Conservation (phyloP, 30 jellyfish, hydroid and myxozoan genomes). For the Chironex yamaguchii region DNA sequence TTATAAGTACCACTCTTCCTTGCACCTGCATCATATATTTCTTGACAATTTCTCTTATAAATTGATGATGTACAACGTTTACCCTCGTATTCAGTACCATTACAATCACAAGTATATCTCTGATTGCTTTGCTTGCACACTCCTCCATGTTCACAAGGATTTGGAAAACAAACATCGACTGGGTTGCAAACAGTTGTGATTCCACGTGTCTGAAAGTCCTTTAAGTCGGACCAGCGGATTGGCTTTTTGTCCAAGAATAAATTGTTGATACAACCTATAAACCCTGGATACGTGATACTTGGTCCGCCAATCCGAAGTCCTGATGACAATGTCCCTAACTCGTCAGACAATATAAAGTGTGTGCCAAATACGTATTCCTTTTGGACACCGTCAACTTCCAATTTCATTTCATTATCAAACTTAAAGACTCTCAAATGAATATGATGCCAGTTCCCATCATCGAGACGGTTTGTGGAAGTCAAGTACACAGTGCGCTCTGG, state of each 20-base stretch:
- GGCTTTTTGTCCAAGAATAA: slow-evolving; percentile 50
- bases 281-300: slow-evolving; percentile 80
- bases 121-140: slow-evolving; percentile 79
- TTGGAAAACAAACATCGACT: slow-evolving; percentile 87
- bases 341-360: slow-evolving; percentile 69
- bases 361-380: slow-evolving; percentile 44
- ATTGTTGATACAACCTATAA: slow-evolving; percentile 79
- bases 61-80: slow-evolving; percentile 58
- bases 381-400: slow-evolving; percentile 54
- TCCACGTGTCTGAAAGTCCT: slow-evolving; percentile 41
- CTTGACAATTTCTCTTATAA: slow-evolving; percentile 78
- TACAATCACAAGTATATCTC: slow-evolving; percentile 72
- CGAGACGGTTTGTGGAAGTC: slow-evolving; percentile 43
- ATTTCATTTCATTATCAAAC: slow-evolving; percentile 36
- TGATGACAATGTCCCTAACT: slow-evolving; percentile 62
- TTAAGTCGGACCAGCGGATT: slow-evolving; percentile 34
- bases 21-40: slow-evolving; percentile 68
- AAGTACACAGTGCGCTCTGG: slow-evolving; percentile 55
- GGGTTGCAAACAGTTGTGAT: slow-evolving; percentile 70
- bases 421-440: slow-evolving; percentile 57
- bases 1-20: slow-evolving; percentile 61
- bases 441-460: slow-evolving; percentile 94
- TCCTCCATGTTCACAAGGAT: slow-evolving; percentile 83
- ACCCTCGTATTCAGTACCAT: slow-evolving; percentile 61
- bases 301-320: slow-evolving; percentile 85